Percentiles rank a stretch among this genome's conserved stretches.
phyloP scores from a whole-genome alignment of 1,140 invertebrate species.

The Apis laboriosa region DNA sequence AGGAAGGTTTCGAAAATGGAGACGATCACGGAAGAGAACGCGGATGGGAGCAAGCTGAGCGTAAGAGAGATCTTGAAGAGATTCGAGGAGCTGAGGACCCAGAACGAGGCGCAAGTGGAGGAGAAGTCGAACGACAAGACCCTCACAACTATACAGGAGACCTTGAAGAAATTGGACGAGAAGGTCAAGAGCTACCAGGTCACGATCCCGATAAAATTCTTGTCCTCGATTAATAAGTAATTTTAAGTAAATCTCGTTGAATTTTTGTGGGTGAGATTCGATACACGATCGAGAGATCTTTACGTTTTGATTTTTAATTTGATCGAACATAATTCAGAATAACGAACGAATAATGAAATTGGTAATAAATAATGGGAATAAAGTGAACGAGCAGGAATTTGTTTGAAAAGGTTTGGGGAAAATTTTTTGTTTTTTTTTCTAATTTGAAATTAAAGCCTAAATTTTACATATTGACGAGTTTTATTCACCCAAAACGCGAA shows the following conservation, averaged over 20 bases:
- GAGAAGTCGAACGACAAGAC: constrained; percentile 79
- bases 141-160: constrained; percentile 78
- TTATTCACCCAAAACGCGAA: not conserved
- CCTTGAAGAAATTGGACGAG: constrained; percentile 79
- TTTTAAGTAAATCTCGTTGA: constrained; percentile 4
- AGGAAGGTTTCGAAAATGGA: constrained; percentile 84
- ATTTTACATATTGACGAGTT: no score
- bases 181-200: constrained; percentile 80
- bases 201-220: constrained; percentile 45
- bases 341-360: no score
- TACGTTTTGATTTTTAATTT: not conserved
- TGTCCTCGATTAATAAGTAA: constrained; percentile 41
- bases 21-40: constrained; percentile 89
- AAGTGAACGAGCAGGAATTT: not conserved
- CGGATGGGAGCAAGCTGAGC: constrained; percentile 87
- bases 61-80: constrained; percentile 90
- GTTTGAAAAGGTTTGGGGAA: no score
- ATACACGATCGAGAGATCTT: not conserved
- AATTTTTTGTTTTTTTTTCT: no score
- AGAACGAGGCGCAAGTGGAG: constrained; percentile 65
- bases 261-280: not conserved
- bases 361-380: not conserved
- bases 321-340: not conserved
- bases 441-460: no score
- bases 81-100: constrained; percentile 87